Percentiles rank a stretch among this genome's conserved stretches.
Conservation (phyloP, 2,113 vertebrate species). For the Pyxicephalus adspersus region DNA sequence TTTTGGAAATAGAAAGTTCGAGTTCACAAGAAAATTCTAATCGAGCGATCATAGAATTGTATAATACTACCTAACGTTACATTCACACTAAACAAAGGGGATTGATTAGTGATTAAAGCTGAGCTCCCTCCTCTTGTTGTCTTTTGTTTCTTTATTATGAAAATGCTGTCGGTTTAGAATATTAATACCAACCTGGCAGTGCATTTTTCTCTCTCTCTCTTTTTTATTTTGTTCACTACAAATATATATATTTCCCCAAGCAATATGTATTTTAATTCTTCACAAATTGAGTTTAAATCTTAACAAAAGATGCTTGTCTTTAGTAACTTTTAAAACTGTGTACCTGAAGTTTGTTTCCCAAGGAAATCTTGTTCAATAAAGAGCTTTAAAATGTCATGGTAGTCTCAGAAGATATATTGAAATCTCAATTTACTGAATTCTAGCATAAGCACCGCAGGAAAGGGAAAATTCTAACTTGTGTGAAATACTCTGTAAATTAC, state of each 20-base stretch:
- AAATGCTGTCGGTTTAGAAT: slow-evolving; percentile 84
- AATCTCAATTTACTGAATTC: too few relatives aligned
- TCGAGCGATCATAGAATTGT: slow-evolving; percentile 81
- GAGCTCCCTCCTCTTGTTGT: slow-evolving; percentile 83
- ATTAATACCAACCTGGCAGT: slow-evolving; percentile 79
- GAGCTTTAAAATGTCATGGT: slow-evolving; percentile 11
- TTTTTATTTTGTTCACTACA: not conserved
- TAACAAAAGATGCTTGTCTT: not conserved
- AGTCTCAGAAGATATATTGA: not conserved
- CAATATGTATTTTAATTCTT: slow-evolving; percentile 30
- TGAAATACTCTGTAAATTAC: too few relatives aligned
- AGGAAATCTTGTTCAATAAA: not conserved
- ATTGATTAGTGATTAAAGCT: slow-evolving; percentile 89
- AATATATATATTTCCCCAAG: slow-evolving; percentile 7
- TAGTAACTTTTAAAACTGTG: not conserved
- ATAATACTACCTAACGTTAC: slow-evolving; percentile 74
- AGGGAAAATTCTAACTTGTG: too few relatives aligned
- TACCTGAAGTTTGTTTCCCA: not conserved
- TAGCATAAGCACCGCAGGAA: too few relatives aligned
- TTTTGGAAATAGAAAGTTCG: slow-evolving; percentile 69
- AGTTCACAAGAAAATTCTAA: slow-evolving; percentile 73
- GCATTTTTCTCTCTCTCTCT: not conserved
- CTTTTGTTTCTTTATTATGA: slow-evolving; percentile 86
- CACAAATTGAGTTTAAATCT: slow-evolving; percentile 31
- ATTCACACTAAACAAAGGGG: slow-evolving; percentile 86